phyloP scores from a whole-genome alignment of 1,140 invertebrate genomes.

The Drosophila navojoa region DNA sequence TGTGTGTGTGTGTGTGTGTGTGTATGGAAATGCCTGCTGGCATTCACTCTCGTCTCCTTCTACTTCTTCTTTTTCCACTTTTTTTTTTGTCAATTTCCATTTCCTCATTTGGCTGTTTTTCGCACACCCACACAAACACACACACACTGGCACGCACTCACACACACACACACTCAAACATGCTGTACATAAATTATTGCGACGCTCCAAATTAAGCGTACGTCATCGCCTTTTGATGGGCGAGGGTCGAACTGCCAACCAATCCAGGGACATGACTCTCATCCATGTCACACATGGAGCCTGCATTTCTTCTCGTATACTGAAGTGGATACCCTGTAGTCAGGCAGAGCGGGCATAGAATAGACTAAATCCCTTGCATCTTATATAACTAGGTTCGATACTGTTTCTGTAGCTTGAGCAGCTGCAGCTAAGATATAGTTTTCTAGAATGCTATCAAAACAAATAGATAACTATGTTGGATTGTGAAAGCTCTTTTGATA shows the following conservation, averaged over 20 bases:
- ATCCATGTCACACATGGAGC: constrained; percentile 5
- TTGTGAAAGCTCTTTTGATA: no score
- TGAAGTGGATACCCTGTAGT: constrained; percentile 22
- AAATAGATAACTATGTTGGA: no score
- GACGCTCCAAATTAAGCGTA: constrained; percentile 73
- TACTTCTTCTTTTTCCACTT: neutral
- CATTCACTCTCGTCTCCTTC: constrained; percentile 30
- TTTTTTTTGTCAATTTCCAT: constrained; percentile 16
- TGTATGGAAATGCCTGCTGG: constrained; percentile 48
- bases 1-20: neutral
- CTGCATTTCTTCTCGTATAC: constrained; percentile 22
- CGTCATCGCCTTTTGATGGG: constrained; percentile 76
- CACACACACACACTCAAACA: neutral
- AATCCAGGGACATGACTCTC: neutral
- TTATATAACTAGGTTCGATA: no score
- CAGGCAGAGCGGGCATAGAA: neutral
- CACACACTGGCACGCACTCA: neutral
- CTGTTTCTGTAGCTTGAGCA: no score
- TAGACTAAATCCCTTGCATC: no score
- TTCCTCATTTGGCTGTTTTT: constrained; percentile 1
- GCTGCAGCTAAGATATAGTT: no score
- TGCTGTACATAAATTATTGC: constrained; percentile 68
- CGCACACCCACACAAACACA: neutral
- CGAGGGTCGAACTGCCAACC: constrained; percentile 25
- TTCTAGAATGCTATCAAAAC: no score